phyloP scores from a whole-genome alignment of 2,797 vertebrate genomes.

The Spondyliosoma cantharus region DNA sequence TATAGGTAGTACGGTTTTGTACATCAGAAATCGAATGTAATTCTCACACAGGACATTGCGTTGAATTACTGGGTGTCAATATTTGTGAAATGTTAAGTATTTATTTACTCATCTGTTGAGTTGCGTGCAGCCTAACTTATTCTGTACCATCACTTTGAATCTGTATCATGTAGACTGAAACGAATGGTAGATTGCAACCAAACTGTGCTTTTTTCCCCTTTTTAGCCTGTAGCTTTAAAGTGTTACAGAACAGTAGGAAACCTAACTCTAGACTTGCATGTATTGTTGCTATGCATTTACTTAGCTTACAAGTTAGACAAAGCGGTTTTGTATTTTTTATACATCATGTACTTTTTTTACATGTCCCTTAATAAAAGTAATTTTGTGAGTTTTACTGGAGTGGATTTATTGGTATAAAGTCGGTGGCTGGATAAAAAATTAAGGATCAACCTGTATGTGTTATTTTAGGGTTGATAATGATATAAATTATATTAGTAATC shows the following conservation, averaged over 20 bases:
- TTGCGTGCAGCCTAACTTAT: conserved; percentile 80
- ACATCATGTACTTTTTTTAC: conserved; percentile 89
- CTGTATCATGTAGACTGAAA: conserved; percentile 75
- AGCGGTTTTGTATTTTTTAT: conserved; percentile 98
- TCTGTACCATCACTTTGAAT: conserved; percentile 74
- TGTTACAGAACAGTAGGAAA: conserved; percentile 72
- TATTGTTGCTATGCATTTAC: conserved; percentile 96
- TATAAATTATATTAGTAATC: no score
- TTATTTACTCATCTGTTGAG: conserved; percentile 80
- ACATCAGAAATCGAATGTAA: conserved; percentile 74
- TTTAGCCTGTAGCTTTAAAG: conserved; percentile 75
- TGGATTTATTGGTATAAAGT: conserved; percentile 29
- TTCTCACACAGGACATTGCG: conserved; percentile 65
- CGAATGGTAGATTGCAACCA: conserved; percentile 72
- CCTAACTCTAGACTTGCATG: conserved; percentile 87
- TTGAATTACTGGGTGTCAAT: conserved; percentile 78
- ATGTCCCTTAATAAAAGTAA: conserved; percentile 88
- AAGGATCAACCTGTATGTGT: no score
- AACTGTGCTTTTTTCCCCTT: conserved; percentile 74
- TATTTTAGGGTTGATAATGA: no score
- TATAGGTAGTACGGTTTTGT: conserved; percentile 66
- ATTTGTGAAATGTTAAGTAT: conserved; percentile 83
- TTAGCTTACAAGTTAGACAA: conserved; percentile 81
- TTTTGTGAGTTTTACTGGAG: conserved; percentile 84
- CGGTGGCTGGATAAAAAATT: neutral